Evolutionary conservation across 2,797 vertebrate species (phyloP).

Genomic region (Psittacula derbiana): DNA sequence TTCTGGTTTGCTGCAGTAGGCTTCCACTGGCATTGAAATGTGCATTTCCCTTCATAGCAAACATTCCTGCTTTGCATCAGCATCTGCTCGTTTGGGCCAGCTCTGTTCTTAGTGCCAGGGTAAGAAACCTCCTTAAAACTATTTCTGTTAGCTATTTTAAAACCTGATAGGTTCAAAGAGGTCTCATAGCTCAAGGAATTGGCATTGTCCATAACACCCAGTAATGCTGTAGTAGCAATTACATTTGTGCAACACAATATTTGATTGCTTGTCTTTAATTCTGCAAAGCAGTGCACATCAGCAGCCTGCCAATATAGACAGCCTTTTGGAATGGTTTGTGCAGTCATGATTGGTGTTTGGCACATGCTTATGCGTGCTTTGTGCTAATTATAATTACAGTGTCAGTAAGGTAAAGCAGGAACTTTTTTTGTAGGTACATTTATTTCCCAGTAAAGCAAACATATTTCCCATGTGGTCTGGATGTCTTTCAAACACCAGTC

Average conservation of each 20-base stretch:
- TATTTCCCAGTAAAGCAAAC: slow-evolving; percentile 29
- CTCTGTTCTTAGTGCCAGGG: not conserved
- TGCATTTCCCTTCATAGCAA: not conserved
- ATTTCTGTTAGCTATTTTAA: not conserved
- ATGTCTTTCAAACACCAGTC: slow-evolving; percentile 3
- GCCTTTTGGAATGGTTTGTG: not conserved
- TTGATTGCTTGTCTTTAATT: slow-evolving; percentile 54
- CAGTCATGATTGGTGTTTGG: slow-evolving; percentile 11
- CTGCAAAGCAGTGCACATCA: slow-evolving; percentile 43
- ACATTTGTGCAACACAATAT: slow-evolving; percentile 24
- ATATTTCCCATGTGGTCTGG: not conserved
- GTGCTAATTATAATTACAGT: slow-evolving; percentile 54
- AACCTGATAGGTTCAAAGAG: not conserved
- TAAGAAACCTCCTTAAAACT: not conserved
- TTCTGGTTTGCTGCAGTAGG: not conserved
- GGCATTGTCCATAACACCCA: not conserved
- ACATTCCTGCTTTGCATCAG: not conserved
- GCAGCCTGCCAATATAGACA: slow-evolving; percentile 18
- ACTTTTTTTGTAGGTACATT: slow-evolving; percentile 24
- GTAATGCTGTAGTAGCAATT: not conserved
- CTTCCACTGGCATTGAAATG: not conserved
- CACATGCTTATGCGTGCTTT: slow-evolving; percentile 27
- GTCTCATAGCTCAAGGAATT: not conserved
- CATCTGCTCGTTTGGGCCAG: not conserved
- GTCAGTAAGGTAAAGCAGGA: slow-evolving; percentile 30